A percentile compares a stretch with the other conserved stretches of the same genome.
phyloP scores from a whole-genome alignment of 1,140 invertebrate species.

The Meloidogyne chitwoodi region DNA sequence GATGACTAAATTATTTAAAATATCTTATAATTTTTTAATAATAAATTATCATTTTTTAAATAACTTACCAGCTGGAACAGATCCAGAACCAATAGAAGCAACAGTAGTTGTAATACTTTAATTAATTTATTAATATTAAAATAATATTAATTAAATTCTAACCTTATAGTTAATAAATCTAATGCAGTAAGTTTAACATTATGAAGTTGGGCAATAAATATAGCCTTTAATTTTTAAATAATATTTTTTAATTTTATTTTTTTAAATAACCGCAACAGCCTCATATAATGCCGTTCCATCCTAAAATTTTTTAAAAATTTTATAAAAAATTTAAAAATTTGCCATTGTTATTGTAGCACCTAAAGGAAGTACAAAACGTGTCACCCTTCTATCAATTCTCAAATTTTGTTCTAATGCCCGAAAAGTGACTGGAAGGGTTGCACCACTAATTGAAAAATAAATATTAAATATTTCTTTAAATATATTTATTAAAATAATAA shows the following conservation, averaged over 20 bases:
- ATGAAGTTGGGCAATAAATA: constrained; percentile 69
- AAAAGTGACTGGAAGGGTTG: constrained; percentile 88
- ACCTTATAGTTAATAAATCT: constrained; percentile 69
- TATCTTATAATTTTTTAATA: no score
- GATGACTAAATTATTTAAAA: no score
- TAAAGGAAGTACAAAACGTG: constrained; percentile 89
- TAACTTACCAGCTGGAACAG: constrained; percentile 77
- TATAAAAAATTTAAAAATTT: background rate
- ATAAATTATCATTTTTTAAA: background rate
- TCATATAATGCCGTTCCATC: constrained; percentile 66
- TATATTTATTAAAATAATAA: no score
- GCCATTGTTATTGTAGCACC: constrained; percentile 63
- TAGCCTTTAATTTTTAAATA: constrained; percentile 18
- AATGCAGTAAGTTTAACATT: constrained; percentile 65
- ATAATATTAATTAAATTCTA: constrained; percentile 1
- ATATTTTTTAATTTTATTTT: background rate
- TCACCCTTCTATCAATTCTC: constrained; percentile 68
- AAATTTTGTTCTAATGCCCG: constrained; percentile 65
- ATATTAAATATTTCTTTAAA: background rate
- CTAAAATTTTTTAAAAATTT: constrained; percentile 48
- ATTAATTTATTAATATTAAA: constrained; percentile 12
- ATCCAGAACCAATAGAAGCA: constrained; percentile 90
- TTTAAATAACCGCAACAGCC: constrained; percentile 62
- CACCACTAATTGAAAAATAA: constrained; percentile 68
- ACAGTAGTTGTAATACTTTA: constrained; percentile 82